Evolutionary conservation across 2,888 invertebrate genomes (phyloP).

Genomic region (Lagria hirta): DNA sequence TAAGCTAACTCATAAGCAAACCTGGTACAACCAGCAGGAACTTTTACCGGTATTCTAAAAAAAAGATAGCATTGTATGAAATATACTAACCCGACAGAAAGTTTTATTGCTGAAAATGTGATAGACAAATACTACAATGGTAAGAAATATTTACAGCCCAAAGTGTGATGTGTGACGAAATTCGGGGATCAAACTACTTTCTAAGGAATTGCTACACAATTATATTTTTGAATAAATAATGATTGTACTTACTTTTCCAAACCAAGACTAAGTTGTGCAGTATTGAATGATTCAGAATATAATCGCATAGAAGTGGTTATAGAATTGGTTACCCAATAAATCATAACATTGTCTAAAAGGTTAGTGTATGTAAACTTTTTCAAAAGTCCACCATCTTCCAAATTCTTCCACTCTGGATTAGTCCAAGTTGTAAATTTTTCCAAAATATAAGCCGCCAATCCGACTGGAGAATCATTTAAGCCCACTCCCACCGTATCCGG

Average conservation of each 20-base stretch:
- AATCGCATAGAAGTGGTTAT: conserved; percentile 75
- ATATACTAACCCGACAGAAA: no score
- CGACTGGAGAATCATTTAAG: conserved; percentile 76
- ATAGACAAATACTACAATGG: no score
- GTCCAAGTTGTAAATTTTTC: conserved; percentile 87
- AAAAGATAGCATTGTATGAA: conserved; percentile 37
- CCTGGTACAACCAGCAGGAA: conserved; percentile 73
- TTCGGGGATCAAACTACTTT: neutral
- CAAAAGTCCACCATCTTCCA: conserved; percentile 67
- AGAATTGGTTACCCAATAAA: conserved; percentile 76
- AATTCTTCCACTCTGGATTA: conserved; percentile 54
- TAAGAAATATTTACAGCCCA: no score
- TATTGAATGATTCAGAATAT: conserved; percentile 66
- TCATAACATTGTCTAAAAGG: conserved; percentile 76
- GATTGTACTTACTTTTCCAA: conserved; percentile 11
- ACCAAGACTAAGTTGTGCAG: conserved; percentile 24
- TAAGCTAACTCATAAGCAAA: conserved; percentile 71
- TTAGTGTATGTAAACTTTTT: conserved; percentile 69
- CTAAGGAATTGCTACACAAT: neutral
- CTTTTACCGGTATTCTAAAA: conserved; percentile 63
- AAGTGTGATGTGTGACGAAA: no score
- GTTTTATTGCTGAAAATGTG: no score
- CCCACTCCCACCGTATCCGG: conserved; percentile 81
- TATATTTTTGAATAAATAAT: neutral
- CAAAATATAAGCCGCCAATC: conserved; percentile 84